phyloP scores from a whole-genome alignment of 2,888 invertebrate genomes.

The Drosophila paranaensis region DNA sequence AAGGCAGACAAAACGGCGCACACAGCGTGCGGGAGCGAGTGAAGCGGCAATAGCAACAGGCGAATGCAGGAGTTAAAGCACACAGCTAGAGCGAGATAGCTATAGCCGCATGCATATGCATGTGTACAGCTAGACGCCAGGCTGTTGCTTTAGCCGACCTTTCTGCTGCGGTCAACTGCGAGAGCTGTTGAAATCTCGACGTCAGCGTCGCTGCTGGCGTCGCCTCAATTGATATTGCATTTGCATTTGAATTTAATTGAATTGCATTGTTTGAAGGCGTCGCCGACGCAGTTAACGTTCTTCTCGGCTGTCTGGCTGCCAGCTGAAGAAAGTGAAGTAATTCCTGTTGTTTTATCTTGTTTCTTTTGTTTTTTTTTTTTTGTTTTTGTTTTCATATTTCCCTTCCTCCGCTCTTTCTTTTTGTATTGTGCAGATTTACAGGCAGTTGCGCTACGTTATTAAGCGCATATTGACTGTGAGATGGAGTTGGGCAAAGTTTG shows the following conservation, averaged over 20 bases:
- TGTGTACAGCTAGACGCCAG: constrained; percentile 24
- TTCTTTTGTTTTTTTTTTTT: background rate
- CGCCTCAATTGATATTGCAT: constrained; percentile 62
- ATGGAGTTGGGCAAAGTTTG: background rate
- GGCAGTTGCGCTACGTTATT: background rate
- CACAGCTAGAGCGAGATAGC: background rate
- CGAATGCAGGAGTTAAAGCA: constrained; percentile 2
- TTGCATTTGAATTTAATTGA: constrained; percentile 69
- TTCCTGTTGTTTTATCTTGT: background rate
- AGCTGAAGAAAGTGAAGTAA: constrained; percentile 34
- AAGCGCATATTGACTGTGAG: background rate
- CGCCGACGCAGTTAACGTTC: constrained; percentile 11
- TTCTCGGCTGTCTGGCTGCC: constrained; percentile 31
- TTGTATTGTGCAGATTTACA: background rate
- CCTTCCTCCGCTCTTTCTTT: background rate
- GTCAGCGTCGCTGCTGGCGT: constrained; percentile 10
- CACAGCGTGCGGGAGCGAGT: constrained; percentile 8
- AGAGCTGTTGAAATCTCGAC: background rate
- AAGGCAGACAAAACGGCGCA: constrained; percentile 70
- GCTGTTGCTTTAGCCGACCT: constrained; percentile 33
- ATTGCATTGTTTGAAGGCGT: constrained; percentile 64
- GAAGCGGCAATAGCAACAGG: background rate
- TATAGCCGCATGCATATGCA: background rate
- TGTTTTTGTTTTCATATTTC: constrained; percentile 1
- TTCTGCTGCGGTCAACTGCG: constrained; percentile 47